These are phyloP conservation scores for Heterodera schachtii DNA, from an alignment of 1,140 invertebrate genomes.

Conservation along the genomic window DNA sequence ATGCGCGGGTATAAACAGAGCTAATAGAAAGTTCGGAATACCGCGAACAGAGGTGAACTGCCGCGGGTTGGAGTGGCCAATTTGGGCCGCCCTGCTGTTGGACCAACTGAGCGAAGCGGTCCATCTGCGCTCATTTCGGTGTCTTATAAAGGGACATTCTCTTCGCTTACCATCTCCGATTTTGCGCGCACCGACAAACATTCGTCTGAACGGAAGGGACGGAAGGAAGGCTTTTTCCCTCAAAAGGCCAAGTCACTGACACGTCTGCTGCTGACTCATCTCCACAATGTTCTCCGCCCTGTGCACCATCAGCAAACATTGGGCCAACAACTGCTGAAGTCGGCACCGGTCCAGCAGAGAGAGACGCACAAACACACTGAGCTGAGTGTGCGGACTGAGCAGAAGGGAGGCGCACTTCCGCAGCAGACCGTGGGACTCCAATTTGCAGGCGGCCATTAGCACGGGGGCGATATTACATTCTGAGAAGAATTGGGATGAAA, in stretches of 20 bases:
- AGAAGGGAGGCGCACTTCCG: slow-evolving; percentile 60
- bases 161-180: slow-evolving; percentile 43
- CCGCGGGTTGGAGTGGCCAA: neutral
- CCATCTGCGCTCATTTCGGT: slow-evolving; percentile 32
- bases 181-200: slow-evolving; percentile 59
- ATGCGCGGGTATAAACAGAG: too few species aligned
- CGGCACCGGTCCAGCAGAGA: slow-evolving; percentile 63
- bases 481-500: slow-evolving; percentile 21
- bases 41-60: neutral
- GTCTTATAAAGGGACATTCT: neutral
- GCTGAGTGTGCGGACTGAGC: slow-evolving; percentile 56
- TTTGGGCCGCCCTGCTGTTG: slow-evolving; percentile 47
- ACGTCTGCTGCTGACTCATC: slow-evolving; percentile 64
- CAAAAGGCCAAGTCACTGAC: slow-evolving; percentile 31
- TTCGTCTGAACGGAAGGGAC: slow-evolving; percentile 49
- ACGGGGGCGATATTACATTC: slow-evolving; percentile 64
- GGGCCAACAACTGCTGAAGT: slow-evolving; percentile 59
- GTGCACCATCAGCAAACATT: slow-evolving; percentile 60
- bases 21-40: neutral
- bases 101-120: slow-evolving; percentile 53
- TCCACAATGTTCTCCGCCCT: slow-evolving; percentile 60
- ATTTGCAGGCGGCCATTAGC: slow-evolving; percentile 64
- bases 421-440: slow-evolving; percentile 63
- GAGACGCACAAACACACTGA: slow-evolving; percentile 62
- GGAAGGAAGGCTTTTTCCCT: neutral